Evolutionary conservation across 1,140 invertebrate species (phyloP), one percentile per base, ranked within the genome.

Genomic region (Brachionus paranguensis): DNA sequence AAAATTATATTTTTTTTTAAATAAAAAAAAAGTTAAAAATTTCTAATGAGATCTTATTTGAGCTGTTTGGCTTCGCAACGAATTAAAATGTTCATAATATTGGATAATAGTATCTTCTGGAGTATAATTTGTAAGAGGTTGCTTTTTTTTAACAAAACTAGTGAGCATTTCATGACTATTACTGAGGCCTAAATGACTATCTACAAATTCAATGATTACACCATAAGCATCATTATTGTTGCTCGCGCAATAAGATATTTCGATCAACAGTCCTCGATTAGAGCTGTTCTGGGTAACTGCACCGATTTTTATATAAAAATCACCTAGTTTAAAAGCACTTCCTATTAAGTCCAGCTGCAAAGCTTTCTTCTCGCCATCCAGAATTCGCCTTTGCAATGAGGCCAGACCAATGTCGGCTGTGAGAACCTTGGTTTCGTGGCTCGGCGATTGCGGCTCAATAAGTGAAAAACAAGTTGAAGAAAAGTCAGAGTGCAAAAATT

Each of bases 231-330:
- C 78, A 37, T 81, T 60, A 43, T 81, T 81, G n/a, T 81, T 81
- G 43, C 53, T 81, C 6, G 78, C 78, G 20, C 50, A 64, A 68
- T 81, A 81, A 0, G 78, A 81, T 29, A 81, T 81, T 68, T 81
- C 78, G 2, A 64, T 24, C 8, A 81, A 47, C 8, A 81, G 20
- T 14, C 78, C 78, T 64, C 78, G 8, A 45, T 81, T 81, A 17
- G 78, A 81, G 27, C 78, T 81, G 41, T 81, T 81, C 20, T 81
- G 78, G 4, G 78, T 81, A 10, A 81, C 53, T 14, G 78, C 53
- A 37, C 78, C 78, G 29, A 81, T 81, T 81, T 81, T 81, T 24
- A 81, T 81, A n/a, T 81, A 55, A 81, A 81, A 81, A 81, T 81
- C 78, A 0, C 53, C 53, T 45, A 81, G 53, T 45, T 81, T 81